A percentile compares a stretch with the other conserved stretches of the same genome.
These are phyloP conservation scores for Agrochola litura DNA, from an alignment of 2,888 invertebrate genomes.

Conservation along the genomic window DNA sequence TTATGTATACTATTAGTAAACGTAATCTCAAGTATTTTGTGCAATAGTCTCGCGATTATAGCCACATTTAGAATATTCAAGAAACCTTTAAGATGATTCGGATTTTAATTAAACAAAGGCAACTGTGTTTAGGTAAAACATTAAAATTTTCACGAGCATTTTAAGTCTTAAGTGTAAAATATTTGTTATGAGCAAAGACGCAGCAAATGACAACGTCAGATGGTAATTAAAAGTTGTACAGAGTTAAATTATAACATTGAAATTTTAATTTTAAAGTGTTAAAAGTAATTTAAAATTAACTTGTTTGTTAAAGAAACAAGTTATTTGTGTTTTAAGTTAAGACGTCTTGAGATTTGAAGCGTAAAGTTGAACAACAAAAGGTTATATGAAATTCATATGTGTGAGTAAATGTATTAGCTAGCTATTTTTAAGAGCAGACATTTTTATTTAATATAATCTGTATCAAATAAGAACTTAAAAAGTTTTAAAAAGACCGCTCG, in stretches of 20 bases:
- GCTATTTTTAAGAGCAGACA: not conserved
- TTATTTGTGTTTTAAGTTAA: constrained; percentile 20
- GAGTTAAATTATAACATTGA: constrained; percentile 10
- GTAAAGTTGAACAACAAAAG: constrained; percentile 15
- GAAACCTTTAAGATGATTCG: constrained; percentile 34
- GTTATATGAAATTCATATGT: not conserved
- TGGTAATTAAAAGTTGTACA: constrained; percentile 45
- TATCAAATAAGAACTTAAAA: not conserved
- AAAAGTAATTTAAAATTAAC: constrained; percentile 22
- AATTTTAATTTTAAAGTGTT: constrained; percentile 19
- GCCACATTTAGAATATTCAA: constrained; percentile 36
- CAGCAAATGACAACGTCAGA: constrained; percentile 27
- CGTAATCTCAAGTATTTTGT: constrained; percentile 5
- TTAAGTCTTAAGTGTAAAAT: constrained; percentile 37
- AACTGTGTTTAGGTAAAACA: constrained; percentile 27
- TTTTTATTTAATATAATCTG: not conserved
- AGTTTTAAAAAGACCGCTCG: too few relatives aligned
- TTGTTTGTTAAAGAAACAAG: constrained; percentile 12
- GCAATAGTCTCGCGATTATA: constrained; percentile 5
- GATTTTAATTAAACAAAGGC: constrained; percentile 53
- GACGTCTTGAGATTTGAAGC: constrained; percentile 14
- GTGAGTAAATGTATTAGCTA: not conserved
- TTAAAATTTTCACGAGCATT: constrained; percentile 45
- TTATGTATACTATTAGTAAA: not conserved
- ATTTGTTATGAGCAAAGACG: constrained; percentile 20